These are phyloP conservation scores for Dicrurus megarhynchus DNA, from an alignment of 2,113 vertebrate species.

Conservation along the genomic window DNA sequence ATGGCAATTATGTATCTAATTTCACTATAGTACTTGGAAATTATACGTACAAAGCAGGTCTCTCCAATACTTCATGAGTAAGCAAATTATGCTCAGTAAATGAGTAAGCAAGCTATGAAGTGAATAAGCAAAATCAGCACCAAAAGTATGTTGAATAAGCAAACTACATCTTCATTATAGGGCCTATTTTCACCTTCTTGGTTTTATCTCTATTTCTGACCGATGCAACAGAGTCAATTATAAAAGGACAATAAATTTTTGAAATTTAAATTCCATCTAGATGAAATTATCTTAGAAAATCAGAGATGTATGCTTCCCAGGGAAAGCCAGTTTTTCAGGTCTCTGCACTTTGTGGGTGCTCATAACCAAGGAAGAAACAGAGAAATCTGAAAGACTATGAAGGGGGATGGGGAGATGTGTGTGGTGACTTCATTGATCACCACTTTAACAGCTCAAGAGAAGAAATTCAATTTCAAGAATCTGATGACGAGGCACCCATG, in stretches of 20 bases:
- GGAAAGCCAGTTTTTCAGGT: background rate
- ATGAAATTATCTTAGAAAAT: background rate
- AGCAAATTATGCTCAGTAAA: background rate
- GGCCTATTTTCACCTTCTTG: background rate
- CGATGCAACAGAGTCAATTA: background rate
- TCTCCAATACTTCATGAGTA: background rate
- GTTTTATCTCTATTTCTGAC: background rate
- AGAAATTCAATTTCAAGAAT: background rate
- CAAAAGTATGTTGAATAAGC: background rate
- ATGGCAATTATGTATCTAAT: background rate
- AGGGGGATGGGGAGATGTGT: fast-evolving
- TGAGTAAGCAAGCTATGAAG: background rate
- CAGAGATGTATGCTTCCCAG: background rate
- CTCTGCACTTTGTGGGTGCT: background rate
- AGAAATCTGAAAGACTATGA: background rate
- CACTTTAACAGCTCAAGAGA: background rate
- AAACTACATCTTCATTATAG: background rate
- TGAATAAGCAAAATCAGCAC: background rate
- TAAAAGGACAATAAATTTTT: background rate
- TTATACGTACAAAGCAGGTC: background rate
- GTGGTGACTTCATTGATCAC: background rate
- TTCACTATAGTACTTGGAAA: background rate
- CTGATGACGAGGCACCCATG: background rate
- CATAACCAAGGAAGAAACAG: background rate
- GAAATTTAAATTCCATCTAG: background rate